A percentile compares a stretch with the other conserved stretches of the same genome.
These are phyloP conservation scores for Neria commutata DNA, from an alignment of 2,888 invertebrate genomes.

Conservation along the genomic window DNA sequence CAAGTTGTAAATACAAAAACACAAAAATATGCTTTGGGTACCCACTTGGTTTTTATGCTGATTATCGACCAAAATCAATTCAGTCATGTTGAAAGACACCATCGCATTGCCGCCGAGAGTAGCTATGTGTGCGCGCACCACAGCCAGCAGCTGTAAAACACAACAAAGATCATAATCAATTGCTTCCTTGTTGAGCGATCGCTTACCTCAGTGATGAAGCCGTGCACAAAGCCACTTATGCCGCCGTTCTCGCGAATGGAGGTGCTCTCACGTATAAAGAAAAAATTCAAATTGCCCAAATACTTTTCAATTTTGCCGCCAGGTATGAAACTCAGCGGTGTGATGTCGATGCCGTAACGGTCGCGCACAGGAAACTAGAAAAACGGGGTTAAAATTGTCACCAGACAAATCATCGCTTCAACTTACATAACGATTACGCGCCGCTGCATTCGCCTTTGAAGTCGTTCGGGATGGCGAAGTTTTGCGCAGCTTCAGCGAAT, in stretches of 20 bases:
- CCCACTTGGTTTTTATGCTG: slow-evolving; percentile 95
- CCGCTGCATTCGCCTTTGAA: slow-evolving; percentile 28
- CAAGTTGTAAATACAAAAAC: not conserved
- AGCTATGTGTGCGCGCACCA: slow-evolving; percentile 90
- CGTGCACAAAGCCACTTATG: slow-evolving; percentile 91
- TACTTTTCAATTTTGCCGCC: slow-evolving; percentile 80
- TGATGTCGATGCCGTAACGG: slow-evolving; percentile 74
- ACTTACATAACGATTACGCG: slow-evolving; percentile 43
- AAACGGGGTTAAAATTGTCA: too few species aligned
- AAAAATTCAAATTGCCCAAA: slow-evolving; percentile 89
- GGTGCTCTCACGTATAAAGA: slow-evolving; percentile 94
- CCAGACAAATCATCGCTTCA: not conserved
- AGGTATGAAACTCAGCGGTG: slow-evolving; percentile 79
- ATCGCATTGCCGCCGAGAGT: slow-evolving; percentile 95
- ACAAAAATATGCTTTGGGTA: too few species aligned
- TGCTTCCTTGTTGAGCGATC: not conserved
- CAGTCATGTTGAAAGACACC: slow-evolving; percentile 91
- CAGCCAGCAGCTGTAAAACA: slow-evolving; percentile 72
- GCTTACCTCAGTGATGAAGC: slow-evolving; percentile 84
- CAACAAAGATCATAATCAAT: not conserved
- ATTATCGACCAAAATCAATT: slow-evolving; percentile 88
- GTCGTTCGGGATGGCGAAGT: slow-evolving; percentile 64
- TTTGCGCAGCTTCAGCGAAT: slow-evolving; percentile 63
- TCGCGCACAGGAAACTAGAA: slow-evolving; percentile 56
- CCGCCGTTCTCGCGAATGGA: slow-evolving; percentile 91